phyloP scores from a whole-genome alignment of 2,888 invertebrate species.

The Pristionchus fissidentatus region DNA sequence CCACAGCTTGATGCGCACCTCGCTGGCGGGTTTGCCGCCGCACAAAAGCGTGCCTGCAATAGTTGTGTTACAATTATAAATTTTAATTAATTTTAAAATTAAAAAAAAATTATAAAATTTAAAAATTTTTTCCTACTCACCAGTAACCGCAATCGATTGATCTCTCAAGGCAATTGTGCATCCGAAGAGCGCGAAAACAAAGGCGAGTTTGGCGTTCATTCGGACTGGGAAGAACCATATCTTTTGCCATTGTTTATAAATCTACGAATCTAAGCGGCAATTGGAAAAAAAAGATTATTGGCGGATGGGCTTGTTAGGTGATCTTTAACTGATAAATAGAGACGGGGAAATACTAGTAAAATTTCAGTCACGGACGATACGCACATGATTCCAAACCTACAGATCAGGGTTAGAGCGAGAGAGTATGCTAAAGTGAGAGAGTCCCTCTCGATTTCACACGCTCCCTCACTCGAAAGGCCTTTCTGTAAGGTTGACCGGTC shows the following conservation, averaged over 20 bases:
- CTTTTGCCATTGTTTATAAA: too few species aligned
- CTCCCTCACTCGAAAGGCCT: too few species aligned
- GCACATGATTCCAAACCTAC: too few species aligned
- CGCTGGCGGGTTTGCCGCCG: slow-evolving; percentile 58
- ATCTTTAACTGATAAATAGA: too few species aligned
- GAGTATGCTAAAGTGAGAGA: neutral
- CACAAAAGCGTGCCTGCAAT: slow-evolving; percentile 60
- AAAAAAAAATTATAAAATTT: neutral
- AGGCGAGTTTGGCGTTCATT: slow-evolving; percentile 43
- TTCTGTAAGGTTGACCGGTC: too few species aligned
- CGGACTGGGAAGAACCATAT: slow-evolving; percentile 35
- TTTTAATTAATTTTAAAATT: neutral
- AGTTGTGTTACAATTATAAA: neutral
- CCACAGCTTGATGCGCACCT: slow-evolving; percentile 66
- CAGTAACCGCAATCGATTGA: slow-evolving; percentile 63
- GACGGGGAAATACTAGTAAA: too few species aligned
- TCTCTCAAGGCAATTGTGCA: slow-evolving; percentile 60
- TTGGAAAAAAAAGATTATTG: too few species aligned
- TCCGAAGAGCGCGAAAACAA: slow-evolving; percentile 51
- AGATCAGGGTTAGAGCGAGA: neutral
- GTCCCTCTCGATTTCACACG: too few species aligned
- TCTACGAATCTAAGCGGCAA: too few species aligned
- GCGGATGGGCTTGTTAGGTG: too few species aligned
- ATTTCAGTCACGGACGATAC: too few species aligned
- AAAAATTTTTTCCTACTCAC: neutral